Conservation (phyloP, 2,113 vertebrate genomes). For the Hassar affinis region DNA sequence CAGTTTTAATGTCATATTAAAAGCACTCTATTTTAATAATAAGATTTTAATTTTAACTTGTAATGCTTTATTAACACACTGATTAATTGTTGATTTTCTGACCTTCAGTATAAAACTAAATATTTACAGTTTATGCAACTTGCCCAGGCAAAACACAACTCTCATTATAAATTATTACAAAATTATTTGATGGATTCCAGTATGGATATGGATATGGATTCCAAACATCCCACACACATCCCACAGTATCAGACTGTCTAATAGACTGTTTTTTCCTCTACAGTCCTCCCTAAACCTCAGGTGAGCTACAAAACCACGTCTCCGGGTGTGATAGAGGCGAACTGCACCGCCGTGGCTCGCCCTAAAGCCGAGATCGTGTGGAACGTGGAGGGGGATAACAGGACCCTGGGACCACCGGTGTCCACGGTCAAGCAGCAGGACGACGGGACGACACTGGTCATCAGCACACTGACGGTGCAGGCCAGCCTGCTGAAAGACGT, state of each 20-base stretch:
- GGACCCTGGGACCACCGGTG: conserved; percentile 63
- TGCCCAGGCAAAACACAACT: neutral
- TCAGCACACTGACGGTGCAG: conserved; percentile 70
- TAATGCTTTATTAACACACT: too few relatives aligned
- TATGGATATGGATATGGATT: too few relatives aligned
- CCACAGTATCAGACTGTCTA: neutral
- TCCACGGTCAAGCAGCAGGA: conserved; percentile 54
- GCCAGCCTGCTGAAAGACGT: conserved; percentile 72
- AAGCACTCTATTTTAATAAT: too few relatives aligned
- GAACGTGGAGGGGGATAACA: conserved; percentile 63
- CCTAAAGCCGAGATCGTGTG: conserved; percentile 67
- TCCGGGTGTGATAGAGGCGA: conserved; percentile 68
- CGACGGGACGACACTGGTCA: conserved; percentile 73
- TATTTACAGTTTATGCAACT: too few relatives aligned
- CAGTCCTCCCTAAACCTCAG: conserved; percentile 73
- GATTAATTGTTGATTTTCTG: too few relatives aligned
- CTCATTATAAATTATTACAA: too few relatives aligned
- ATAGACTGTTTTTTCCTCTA: conserved; percentile 6
- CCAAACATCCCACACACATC: neutral
- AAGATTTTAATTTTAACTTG: too few relatives aligned
- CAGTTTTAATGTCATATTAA: neutral
- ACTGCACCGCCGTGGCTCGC: conserved; percentile 69
- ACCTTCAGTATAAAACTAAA: too few relatives aligned
- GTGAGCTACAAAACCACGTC: conserved; percentile 60
- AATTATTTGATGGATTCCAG: too few relatives aligned